These are phyloP conservation scores for Cyrtonyx montezumae DNA, from an alignment of 2,113 vertebrate species.

Conservation along the genomic window DNA sequence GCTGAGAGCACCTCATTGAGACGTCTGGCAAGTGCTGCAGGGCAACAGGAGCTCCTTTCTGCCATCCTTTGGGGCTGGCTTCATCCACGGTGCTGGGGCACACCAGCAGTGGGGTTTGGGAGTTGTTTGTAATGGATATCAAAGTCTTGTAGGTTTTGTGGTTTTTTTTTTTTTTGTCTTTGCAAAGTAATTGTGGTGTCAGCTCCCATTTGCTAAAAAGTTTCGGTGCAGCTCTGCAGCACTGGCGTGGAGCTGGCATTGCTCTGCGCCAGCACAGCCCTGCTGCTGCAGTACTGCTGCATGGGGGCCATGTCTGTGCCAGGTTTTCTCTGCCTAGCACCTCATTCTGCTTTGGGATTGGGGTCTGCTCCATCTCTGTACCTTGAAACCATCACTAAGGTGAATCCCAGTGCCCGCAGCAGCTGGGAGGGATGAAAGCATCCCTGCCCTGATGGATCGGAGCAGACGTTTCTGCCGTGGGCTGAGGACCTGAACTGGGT, in stretches of 20 bases:
- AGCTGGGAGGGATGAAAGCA: accelerated
- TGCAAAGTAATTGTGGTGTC: neutral
- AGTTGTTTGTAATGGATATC: neutral
- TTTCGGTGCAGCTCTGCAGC: neutral
- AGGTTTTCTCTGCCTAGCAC: neutral
- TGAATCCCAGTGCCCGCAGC: neutral
- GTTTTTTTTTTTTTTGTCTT: neutral
- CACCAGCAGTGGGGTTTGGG: neutral
- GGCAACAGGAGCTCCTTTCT: neutral
- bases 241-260: too few relatives aligned
- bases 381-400: neutral
- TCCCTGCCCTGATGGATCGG: neutral
- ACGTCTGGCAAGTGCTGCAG: neutral
- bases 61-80: neutral
- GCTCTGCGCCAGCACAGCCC: neutral
- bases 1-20: neutral
- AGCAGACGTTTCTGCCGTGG: neutral
- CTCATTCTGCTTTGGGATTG: neutral
- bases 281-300: accelerated
- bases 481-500: neutral
- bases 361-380: neutral
- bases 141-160: neutral
- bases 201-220: neutral
- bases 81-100: neutral
- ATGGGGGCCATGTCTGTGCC: neutral